Evolutionary conservation across 2,113 vertebrate genomes (phyloP).

Genomic region (Phodopus roborovskii): DNA sequence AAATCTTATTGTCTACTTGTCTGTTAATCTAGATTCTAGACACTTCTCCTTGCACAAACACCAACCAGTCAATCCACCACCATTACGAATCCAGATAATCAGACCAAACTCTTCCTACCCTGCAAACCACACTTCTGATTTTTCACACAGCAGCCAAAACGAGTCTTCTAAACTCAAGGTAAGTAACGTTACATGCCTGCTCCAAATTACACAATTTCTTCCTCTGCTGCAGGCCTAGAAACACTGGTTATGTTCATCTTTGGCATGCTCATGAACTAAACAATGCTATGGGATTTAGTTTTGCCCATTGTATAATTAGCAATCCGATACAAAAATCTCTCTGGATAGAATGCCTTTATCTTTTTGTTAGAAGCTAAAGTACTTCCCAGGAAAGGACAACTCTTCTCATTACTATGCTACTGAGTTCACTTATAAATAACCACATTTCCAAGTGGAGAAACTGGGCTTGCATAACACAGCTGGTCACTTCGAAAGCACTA

Average conservation of each 20-base stretch:
- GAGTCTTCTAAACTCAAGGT: constrained; percentile 2
- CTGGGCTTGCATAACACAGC: constrained; percentile 62
- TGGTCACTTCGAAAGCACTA: constrained; percentile 61
- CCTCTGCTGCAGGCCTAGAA: background rate
- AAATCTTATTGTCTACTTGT: background rate
- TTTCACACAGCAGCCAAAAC: background rate
- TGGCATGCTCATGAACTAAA: background rate
- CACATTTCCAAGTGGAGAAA: constrained; percentile 67
- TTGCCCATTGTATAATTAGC: background rate
- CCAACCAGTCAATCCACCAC: background rate
- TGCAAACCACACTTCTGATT: background rate
- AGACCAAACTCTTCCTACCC: background rate
- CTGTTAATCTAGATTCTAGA: background rate
- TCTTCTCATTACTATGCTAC: constrained; percentile 17
- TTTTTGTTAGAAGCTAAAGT: constrained; percentile 32
- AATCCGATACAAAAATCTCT: background rate
- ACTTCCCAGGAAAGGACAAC: background rate
- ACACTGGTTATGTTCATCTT: background rate
- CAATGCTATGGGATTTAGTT: background rate
- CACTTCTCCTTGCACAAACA: background rate
- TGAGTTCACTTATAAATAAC: constrained; percentile 47
- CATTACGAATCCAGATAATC: background rate
- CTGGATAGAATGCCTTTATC: background rate
- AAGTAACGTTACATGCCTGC: background rate
- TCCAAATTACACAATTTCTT: background rate